phyloP scores from a whole-genome alignment of 1,140 invertebrate species.

The Plectrocnemia conspersa region DNA sequence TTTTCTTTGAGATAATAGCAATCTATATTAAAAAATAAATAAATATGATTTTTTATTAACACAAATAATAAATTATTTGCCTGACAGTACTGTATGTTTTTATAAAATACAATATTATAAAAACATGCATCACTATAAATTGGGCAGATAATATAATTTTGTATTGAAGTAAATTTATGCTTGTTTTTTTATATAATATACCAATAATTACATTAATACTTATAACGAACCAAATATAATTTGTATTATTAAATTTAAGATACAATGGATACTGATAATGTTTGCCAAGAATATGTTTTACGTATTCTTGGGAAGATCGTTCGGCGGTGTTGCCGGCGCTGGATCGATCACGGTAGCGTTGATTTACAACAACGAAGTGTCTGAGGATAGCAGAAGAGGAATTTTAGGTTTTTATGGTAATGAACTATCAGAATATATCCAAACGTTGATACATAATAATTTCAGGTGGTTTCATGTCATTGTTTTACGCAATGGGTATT shows the following conservation, averaged over 20 bases:
- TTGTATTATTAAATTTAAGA: slow-evolving; percentile 9
- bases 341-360: slow-evolving; percentile 26
- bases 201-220: background rate
- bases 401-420: slow-evolving; percentile 14
- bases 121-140: no score
- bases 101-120: no score
- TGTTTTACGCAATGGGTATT: slow-evolving; percentile 21
- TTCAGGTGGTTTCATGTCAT: slow-evolving; percentile 26
- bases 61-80: no score
- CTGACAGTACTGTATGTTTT: no score
- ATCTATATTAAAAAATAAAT: no score
- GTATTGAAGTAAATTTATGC: no score
- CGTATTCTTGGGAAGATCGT: slow-evolving; percentile 17
- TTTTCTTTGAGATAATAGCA: no score
- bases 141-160: no score
- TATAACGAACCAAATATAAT: background rate
- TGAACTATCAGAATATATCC: background rate
- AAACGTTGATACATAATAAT: slow-evolving; percentile 12
- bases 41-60: no score
- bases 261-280: slow-evolving; percentile 24
- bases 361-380: slow-evolving; percentile 30
- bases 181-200: no score
- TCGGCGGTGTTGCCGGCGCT: slow-evolving; percentile 20
- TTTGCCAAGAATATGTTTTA: slow-evolving; percentile 10
- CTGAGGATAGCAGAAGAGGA: slow-evolving; percentile 17